Percentiles rank a stretch among this genome's conserved stretches.
phyloP scores from a whole-genome alignment of 2,797 vertebrate genomes.

The Enteromius anoplus region DNA sequence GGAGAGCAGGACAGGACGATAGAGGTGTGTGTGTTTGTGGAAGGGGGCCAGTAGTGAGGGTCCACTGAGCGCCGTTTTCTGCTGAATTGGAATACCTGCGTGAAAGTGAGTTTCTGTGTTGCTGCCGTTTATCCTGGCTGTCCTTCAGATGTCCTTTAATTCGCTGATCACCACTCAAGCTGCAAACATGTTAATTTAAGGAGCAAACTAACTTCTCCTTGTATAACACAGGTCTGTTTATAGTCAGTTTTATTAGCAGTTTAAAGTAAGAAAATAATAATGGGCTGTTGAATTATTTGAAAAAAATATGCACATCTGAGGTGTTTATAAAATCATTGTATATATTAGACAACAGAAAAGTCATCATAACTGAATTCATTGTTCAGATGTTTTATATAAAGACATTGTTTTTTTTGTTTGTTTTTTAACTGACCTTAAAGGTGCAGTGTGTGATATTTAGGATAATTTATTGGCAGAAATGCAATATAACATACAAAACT shows the following conservation, averaged over 20 bases:
- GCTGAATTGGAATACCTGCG: slow-evolving; percentile 28
- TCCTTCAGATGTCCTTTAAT: slow-evolving; percentile 12
- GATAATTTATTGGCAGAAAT: no score
- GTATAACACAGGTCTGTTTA: slow-evolving; percentile 3
- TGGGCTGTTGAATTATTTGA: neutral
- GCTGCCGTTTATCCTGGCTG: neutral
- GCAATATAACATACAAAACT: no score
- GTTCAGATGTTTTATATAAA: neutral
- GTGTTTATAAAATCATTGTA: neutral
- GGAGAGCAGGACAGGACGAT: slow-evolving; percentile 9
- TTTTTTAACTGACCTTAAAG: neutral
- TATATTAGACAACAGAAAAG: neutral
- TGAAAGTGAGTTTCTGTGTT: neutral
- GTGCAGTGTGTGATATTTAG: no score
- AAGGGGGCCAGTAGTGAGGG: neutral
- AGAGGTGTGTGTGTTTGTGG: slow-evolving; percentile 25
- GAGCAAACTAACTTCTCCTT: neutral
- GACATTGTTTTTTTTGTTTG: neutral
- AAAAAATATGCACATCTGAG: neutral
- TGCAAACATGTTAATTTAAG: slow-evolving; percentile 1
- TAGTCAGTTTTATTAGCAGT: neutral
- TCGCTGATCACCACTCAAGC: neutral
- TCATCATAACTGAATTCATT: neutral
- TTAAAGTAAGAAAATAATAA: neutral
- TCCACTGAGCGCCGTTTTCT: neutral